Evolutionary conservation across 30 jellyfish, hydroid and myxozoan genomes (phyloP).

Genomic region (Cassiopea xamachana): DNA sequence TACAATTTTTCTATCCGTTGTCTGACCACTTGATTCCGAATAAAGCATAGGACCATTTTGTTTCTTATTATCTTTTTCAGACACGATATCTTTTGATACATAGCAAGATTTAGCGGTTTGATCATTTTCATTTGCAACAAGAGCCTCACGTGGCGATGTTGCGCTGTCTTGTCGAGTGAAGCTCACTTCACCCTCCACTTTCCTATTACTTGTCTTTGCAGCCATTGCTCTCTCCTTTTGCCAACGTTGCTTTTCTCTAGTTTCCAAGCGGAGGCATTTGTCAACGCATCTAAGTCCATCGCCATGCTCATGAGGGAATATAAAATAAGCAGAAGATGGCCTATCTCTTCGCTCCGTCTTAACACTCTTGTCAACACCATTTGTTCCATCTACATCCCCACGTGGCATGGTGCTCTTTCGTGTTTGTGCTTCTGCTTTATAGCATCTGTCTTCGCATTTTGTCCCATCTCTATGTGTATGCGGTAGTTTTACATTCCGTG

Average conservation of each 20-base stretch:
- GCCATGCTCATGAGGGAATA: slow-evolving; percentile 81
- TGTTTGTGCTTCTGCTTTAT: background rate
- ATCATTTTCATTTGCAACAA: background rate
- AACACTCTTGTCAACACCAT: background rate
- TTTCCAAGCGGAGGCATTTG: slow-evolving; percentile 65
- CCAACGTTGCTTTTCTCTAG: slow-evolving; percentile 31
- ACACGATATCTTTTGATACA: background rate
- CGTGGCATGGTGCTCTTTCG: background rate
- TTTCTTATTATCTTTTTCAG: background rate
- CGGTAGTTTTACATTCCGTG: slow-evolving; percentile 13
- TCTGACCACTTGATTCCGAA: no score
- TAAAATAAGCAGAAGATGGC: slow-evolving; percentile 12
- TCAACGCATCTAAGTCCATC: slow-evolving; percentile 80
- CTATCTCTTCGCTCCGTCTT: background rate
- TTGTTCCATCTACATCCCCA: background rate
- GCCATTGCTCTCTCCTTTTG: background rate
- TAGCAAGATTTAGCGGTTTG: background rate
- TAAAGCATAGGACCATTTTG: no score
- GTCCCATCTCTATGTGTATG: slow-evolving; percentile 75
- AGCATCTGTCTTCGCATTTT: slow-evolving; percentile 58
- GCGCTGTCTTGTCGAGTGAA: background rate
- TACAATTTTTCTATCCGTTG: no score
- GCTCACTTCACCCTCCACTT: background rate
- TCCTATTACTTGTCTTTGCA: background rate
- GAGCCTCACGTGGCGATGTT: no score